These are phyloP conservation scores for Harpalus rufipes DNA, from an alignment of 2,888 invertebrate genomes.

Conservation along the genomic window DNA sequence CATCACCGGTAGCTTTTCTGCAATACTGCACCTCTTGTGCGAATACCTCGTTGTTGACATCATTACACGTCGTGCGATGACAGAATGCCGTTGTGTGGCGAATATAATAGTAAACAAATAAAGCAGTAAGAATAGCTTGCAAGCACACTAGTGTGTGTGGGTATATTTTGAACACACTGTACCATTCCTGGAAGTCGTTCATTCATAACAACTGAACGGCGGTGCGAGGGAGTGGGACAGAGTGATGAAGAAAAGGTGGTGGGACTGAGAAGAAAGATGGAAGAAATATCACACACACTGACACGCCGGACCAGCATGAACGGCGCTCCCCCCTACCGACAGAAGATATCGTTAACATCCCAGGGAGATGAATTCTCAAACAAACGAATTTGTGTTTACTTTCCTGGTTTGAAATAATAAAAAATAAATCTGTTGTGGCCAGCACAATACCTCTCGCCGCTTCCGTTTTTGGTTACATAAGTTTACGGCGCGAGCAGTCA, in stretches of 20 bases:
- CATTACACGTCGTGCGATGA: constrained; percentile 48
- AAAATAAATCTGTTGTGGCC: no score
- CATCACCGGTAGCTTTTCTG: constrained; percentile 24
- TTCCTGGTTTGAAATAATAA: neutral
- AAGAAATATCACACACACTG: constrained; percentile 70
- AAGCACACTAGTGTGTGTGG: constrained; percentile 49
- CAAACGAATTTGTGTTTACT: neutral
- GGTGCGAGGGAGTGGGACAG: constrained; percentile 68
- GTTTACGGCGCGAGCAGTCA: no score
- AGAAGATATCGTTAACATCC: constrained; percentile 22
- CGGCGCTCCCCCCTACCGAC: constrained; percentile 20
- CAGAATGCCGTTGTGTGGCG: constrained; percentile 61
- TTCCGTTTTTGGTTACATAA: no score
- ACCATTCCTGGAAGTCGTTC: constrained; percentile 72
- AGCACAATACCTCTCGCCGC: no score
- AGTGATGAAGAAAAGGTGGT: constrained; percentile 15
- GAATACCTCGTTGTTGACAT: constrained; percentile 63
- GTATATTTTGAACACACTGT: constrained; percentile 66
- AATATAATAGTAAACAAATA: constrained; percentile 67
- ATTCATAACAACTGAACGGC: constrained; percentile 71
- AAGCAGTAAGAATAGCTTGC: constrained; percentile 52
- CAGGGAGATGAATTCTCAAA: constrained; percentile 7
- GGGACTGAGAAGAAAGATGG: constrained; percentile 67
- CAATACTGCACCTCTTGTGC: constrained; percentile 52
- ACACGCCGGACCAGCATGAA: constrained; percentile 52